These are phyloP conservation scores for Neotoma lepida DNA, from an alignment of 2,113 vertebrate species.

Conservation along the genomic window DNA sequence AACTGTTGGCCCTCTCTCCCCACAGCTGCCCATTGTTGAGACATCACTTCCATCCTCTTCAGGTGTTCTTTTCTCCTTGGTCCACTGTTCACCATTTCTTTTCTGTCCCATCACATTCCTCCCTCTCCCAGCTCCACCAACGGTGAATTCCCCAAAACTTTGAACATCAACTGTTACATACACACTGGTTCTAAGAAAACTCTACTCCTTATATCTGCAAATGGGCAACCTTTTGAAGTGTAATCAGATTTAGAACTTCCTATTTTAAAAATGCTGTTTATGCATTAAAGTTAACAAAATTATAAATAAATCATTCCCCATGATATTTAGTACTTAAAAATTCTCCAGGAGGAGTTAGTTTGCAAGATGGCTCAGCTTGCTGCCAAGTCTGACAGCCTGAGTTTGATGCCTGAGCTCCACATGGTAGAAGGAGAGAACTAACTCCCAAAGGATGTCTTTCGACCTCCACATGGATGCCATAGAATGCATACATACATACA, in stretches of 20 bases:
- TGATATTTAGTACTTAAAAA: constrained; percentile 12
- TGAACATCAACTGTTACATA: background rate
- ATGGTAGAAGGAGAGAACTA: background rate
- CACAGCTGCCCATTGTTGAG: background rate
- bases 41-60: background rate
- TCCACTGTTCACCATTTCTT: background rate
- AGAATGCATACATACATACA: background rate
- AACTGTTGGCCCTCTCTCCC: background rate
- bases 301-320: background rate
- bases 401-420: too few relatives aligned
- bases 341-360: background rate
- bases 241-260: constrained; percentile 24
- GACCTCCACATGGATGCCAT: background rate
- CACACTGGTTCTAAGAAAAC: background rate
- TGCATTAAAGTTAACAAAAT: constrained; percentile 42
- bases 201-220: background rate
- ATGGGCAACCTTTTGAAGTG: background rate
- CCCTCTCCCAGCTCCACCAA: background rate
- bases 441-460: background rate
- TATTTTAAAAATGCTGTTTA: constrained; percentile 48
- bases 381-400: background rate
- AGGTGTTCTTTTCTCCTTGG: background rate
- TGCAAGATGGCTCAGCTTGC: background rate
- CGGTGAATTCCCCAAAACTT: background rate
- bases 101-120: too few relatives aligned